Base-by-base conservation (phyloP, 2,113 vertebrate species). In the Pardalotus punctatus region DNA sequence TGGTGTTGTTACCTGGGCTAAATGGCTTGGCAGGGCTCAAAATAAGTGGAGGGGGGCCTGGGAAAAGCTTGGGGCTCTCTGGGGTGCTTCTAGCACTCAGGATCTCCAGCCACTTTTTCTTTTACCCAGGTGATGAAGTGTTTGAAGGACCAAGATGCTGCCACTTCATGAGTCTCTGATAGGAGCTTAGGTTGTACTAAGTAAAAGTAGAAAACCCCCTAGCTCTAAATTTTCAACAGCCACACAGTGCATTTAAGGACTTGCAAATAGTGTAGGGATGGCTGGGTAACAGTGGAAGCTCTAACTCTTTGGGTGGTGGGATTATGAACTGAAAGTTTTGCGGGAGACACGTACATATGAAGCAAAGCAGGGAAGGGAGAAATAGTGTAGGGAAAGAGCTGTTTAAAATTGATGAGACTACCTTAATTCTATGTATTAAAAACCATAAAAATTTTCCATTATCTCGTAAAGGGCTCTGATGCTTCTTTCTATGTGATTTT, bases 261-360 rank as follows among this genome's bases (percentile, higher is more conserved):
- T 66, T 64, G 21, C 13, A 56, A 36, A 5, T 11, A 22, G 9
- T 6, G 5, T 51, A 35, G 14, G 16, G 31, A 14, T 70, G 43
- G 5, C 16, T 76, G 33, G 4, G 4, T 45, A 79, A 11, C 11
- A 18, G 16, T 5, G 85, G 21, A 9, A 67, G 21, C 38, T 62
- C 19, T 53, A n/a, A 51, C 14, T 45, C 15, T 35, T 77, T 50
- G 51, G 28, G 11, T 21, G 18, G 7, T 61, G 23, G 23, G 1
- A 5, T n/a, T n/a, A 14, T 33, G n/a, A 36, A 28, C 12, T 45
- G 21, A 38, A 80, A n/a, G 14, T 1, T 45, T 48, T 58, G 8
- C 10, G 4, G n/a, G 43, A 72, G 27, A 28, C 0, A 0, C 29
- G 4, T 0, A 0, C 6, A 3, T 21, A 31, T 14, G n/a, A 83